A percentile compares a stretch with the other conserved stretches of the same genome.
Evolutionary conservation across 1,140 invertebrate genomes (phyloP).

Genomic region (Drosophila ananassae): DNA sequence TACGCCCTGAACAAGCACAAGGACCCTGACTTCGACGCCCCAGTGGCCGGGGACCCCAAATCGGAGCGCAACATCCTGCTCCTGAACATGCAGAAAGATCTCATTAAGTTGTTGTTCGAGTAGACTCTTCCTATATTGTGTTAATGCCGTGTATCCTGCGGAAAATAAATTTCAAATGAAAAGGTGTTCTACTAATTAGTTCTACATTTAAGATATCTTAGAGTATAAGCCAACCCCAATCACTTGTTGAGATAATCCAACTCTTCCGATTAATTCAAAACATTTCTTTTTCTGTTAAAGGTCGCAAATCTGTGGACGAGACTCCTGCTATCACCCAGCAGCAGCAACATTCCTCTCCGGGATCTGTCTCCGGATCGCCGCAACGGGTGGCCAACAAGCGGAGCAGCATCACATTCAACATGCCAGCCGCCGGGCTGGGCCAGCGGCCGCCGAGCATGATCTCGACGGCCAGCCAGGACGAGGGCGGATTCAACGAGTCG

Average conservation of each 20-base stretch:
- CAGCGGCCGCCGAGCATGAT: constrained; percentile 85
- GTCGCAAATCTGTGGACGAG: constrained; percentile 70
- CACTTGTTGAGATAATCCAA: no score
- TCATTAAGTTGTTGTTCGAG: constrained; percentile 58
- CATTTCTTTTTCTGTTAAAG: constrained; percentile 26
- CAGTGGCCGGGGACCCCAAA: neutral
- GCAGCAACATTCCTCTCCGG: constrained; percentile 59
- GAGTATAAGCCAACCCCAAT: no score
- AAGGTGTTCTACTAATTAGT: neutral
- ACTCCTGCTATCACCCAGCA: constrained; percentile 26
- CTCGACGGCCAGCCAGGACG: constrained; percentile 85
- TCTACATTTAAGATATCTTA: no score
- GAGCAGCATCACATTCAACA: constrained; percentile 85
- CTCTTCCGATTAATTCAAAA: no score
- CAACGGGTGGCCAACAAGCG: constrained; percentile 78
- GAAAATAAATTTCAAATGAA: neutral
- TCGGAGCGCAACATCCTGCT: constrained; percentile 52
- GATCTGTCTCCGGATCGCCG: constrained; percentile 52
- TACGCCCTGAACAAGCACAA: constrained; percentile 7
- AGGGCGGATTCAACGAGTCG: constrained; percentile 88
- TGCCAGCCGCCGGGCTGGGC: constrained; percentile 87
- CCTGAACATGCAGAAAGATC: constrained; percentile 67
- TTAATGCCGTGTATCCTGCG: neutral
- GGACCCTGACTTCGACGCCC: constrained; percentile 10
- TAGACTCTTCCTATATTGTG: neutral